phyloP scores from a whole-genome alignment of 2,888 invertebrate genomes.

The Yponomeuta malinellus region DNA sequence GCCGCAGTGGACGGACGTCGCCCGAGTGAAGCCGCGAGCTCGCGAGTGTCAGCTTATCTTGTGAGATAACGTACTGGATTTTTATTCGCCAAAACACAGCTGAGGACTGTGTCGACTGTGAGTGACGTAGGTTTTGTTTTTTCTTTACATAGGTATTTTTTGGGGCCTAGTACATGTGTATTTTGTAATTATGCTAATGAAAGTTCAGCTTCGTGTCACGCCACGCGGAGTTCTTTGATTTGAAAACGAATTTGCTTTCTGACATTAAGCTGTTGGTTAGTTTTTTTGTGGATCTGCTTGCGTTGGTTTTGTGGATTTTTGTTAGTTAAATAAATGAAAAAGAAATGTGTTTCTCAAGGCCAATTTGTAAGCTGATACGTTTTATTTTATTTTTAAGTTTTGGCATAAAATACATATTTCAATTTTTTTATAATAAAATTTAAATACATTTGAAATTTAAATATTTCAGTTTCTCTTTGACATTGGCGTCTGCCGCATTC shows the following conservation, averaged over 20 bases:
- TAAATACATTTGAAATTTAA: too few species aligned
- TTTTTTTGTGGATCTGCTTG: neutral
- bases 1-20: neutral
- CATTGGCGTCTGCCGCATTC: too few species aligned
- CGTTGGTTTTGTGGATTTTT: neutral
- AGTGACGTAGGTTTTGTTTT: neutral
- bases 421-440: too few species aligned
- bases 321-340: too few species aligned
- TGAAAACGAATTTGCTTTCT: neutral
- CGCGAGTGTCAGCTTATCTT: conserved; percentile 1
- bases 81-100: neutral
- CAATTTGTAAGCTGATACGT: too few species aligned
- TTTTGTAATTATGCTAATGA: neutral
- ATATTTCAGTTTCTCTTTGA: too few species aligned
- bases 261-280: neutral
- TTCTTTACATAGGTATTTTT: neutral
- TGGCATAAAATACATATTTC: too few species aligned
- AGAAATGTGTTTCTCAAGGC: too few species aligned
- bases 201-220: neutral
- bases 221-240: neutral
- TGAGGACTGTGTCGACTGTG: neutral
- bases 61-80: neutral
- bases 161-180: neutral
- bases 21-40: neutral
- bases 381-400: too few species aligned